Evolutionary conservation across 2,797 vertebrate genomes (phyloP), one percentile per base, ranked within the genome.

Genomic region (Chelon labrosus): DNA sequence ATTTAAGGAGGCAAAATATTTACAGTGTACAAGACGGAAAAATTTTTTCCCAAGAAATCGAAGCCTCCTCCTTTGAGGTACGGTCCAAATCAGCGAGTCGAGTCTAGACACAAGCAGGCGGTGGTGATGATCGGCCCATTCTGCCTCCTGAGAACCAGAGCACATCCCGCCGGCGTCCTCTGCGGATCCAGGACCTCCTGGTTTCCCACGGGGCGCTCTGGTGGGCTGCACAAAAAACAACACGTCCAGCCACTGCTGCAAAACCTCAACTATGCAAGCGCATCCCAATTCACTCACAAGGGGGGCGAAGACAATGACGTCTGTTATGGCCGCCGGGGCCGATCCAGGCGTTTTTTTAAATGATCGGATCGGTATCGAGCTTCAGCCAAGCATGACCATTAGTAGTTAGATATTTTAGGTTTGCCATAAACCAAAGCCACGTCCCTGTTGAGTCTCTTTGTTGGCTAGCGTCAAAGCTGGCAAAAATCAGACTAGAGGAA

Each of bases 1-100:
- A 83, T 69, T 65, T 53, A 64, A 78, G 79, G 83, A 85, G 87
- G 88, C 79, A 85, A 88, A 92, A 94, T 93, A 94, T 94, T 93
- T 92, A 93, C 88, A 88, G 81, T 89, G 83, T 46, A 80, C 70
- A 73, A 86, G 79, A 59, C 70, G 77, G 77, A 85, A 79, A 91
- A 83, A 83, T 91, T 5, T 93, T 90, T 93, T 90, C 88, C 88
- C 85, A 91, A 85, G 93, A 90, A 91, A 92, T 85, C 63, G 70
- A 85, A 92, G 78, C 75, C 73, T 82, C 7, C 31, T 64, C 75
- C 88, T 92, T 91, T 91, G 92, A 93, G 87, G 88, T 90, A 55
- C 0, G 35, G 85, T 85, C 90, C 91, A 91, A 88, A 81, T 80
- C 69, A 39, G 86, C 77, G 35, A 22, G 66, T 74, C 50, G 75